Evolutionary conservation across 2,888 invertebrate species (phyloP).

Genomic region (Tineola bisselliella): DNA sequence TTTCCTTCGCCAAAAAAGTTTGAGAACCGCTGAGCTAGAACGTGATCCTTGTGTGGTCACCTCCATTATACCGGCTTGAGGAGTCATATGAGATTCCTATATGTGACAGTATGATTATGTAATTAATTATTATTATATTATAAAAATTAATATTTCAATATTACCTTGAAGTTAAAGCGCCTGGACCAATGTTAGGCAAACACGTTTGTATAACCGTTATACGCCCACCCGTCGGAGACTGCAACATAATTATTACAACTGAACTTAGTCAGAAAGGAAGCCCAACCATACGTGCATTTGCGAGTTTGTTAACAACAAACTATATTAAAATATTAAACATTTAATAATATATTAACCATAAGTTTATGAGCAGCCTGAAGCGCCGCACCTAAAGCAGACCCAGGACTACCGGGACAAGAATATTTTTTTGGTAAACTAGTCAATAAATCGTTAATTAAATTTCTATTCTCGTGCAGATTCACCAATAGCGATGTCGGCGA

Average conservation of each 20-base stretch:
- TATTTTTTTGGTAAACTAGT: constrained; percentile 82
- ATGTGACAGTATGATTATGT: too few relatives aligned
- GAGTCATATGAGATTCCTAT: too few relatives aligned
- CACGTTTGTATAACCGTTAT: constrained; percentile 94
- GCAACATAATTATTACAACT: too few relatives aligned
- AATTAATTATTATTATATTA: too few relatives aligned
- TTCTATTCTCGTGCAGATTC: constrained; percentile 86
- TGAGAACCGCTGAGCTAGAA: too few relatives aligned
- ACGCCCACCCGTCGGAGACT: constrained; percentile 92
- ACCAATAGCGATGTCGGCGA: constrained; percentile 93
- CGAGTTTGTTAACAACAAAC: too few relatives aligned
- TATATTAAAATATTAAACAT: not conserved
- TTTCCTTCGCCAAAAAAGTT: too few relatives aligned
- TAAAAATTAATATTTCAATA: not conserved
- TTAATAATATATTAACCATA: constrained; percentile 68
- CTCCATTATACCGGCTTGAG: too few relatives aligned
- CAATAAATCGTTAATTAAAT: constrained; percentile 78
- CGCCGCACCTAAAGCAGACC: constrained; percentile 91
- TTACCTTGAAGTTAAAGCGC: constrained; percentile 79
- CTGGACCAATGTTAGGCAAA: constrained; percentile 88
- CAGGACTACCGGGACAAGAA: constrained; percentile 70
- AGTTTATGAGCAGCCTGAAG: constrained; percentile 92
- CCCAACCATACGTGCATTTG: too few relatives aligned
- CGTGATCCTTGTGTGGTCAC: too few relatives aligned
- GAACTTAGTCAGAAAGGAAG: too few relatives aligned